A percentile compares a stretch with the other conserved stretches of the same genome.
These are phyloP conservation scores for Propithecus coquereli DNA, from an alignment of 2,113 vertebrate species.

Conservation along the genomic window DNA sequence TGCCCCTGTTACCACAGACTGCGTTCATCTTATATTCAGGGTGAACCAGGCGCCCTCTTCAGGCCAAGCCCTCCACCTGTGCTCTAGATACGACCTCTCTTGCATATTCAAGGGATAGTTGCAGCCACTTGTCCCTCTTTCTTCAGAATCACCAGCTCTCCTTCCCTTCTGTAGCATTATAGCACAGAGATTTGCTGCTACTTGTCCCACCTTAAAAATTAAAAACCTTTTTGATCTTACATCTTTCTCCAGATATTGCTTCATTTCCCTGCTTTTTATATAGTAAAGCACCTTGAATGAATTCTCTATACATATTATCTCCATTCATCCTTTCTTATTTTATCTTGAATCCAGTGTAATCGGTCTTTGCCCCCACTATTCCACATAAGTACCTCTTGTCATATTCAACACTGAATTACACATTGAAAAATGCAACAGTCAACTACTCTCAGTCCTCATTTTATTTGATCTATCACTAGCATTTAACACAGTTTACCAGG, in stretches of 20 bases:
- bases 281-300: neutral
- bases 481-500: neutral
- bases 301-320: neutral
- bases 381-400: neutral
- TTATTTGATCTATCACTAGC: neutral
- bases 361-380: neutral
- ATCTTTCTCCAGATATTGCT: neutral
- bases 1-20: no score
- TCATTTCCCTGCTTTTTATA: neutral
- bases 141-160: neutral
- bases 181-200: neutral
- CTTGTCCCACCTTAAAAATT: neutral
- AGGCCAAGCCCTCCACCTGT: neutral
- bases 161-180: neutral
- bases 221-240: neutral
- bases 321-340: neutral
- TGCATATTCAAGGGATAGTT: neutral
- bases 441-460: neutral
- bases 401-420: neutral
- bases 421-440: neutral
- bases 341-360: neutral
- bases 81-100: neutral
- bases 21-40: neutral
- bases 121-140: accelerated
- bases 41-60: accelerated